Conservation (phyloP, 2,797 vertebrate species). For the Urosaurus nigricauda region DNA sequence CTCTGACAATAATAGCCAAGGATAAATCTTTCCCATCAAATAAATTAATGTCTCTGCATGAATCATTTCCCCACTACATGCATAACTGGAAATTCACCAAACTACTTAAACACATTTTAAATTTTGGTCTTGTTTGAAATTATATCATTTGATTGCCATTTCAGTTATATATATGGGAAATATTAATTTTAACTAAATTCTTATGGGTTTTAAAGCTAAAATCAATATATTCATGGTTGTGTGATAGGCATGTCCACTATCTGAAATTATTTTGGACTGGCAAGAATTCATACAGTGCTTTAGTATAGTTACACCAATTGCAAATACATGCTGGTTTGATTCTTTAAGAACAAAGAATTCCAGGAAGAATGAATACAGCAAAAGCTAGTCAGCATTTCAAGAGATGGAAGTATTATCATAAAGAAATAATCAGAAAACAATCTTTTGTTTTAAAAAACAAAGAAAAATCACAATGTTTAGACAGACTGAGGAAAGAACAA, state of each 20-base stretch:
- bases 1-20: neutral
- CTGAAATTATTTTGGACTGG: conserved; percentile 4
- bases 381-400: conserved; percentile 34
- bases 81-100: neutral
- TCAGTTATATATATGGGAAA: neutral
- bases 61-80: neutral
- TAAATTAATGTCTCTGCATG: neutral
- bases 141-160: neutral
- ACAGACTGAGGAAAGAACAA: neutral
- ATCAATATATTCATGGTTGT: neutral
- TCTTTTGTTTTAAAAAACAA: conserved; percentile 5
- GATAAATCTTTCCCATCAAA: neutral
- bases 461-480: neutral
- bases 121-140: neutral
- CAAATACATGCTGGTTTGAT: neutral
- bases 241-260: neutral
- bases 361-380: conserved; percentile 24
- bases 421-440: neutral
- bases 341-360: conserved; percentile 33
- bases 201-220: neutral
- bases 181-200: neutral
- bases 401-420: conserved; percentile 25
- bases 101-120: neutral
- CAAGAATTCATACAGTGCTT: neutral
- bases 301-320: conserved; percentile 27